Conservation (phyloP, 23 tunicate genomes). For the Clavelina lepadiformis region DNA sequence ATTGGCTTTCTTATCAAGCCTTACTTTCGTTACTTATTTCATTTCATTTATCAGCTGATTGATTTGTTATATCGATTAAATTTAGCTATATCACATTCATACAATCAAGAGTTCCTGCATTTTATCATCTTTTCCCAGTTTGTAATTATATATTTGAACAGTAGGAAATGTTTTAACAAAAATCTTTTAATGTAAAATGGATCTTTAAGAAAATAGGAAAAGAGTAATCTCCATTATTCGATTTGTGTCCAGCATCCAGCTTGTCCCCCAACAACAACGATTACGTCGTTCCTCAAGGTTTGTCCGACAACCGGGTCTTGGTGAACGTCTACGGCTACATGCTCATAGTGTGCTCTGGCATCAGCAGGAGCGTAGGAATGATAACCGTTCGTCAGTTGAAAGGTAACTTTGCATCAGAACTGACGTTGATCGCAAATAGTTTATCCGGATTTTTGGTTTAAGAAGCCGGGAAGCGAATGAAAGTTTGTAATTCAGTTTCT, state of each 20-base stretch:
- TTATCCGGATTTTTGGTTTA: background rate
- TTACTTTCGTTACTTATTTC: no score
- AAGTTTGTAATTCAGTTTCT: background rate
- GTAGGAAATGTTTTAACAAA: no score
- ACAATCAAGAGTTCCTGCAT: no score
- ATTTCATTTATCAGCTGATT: background rate
- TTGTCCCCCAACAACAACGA: conserved; percentile 43
- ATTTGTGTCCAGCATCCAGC: conserved; percentile 47
- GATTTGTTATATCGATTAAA: background rate
- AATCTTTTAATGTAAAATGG: no score
- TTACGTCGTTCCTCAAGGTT: conserved; percentile 32
- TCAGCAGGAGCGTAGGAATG: conserved; percentile 68
- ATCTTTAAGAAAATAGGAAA: no score
- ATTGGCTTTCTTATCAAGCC: no score
- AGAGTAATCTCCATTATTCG: background rate
- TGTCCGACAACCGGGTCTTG: conserved; percentile 37
- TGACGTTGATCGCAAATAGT: background rate
- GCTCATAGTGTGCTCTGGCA: conserved; percentile 47
- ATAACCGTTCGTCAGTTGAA: conserved; percentile 56
- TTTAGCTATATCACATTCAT: background rate
- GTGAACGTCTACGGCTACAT: conserved; percentile 52
- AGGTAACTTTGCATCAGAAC: no score
- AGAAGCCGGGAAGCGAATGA: background rate
- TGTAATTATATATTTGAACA: no score
- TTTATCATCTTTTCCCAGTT: no score